Evolutionary conservation across 2,113 vertebrate species (phyloP).

Genomic region (Cryptomyrus ogoouensis): DNA sequence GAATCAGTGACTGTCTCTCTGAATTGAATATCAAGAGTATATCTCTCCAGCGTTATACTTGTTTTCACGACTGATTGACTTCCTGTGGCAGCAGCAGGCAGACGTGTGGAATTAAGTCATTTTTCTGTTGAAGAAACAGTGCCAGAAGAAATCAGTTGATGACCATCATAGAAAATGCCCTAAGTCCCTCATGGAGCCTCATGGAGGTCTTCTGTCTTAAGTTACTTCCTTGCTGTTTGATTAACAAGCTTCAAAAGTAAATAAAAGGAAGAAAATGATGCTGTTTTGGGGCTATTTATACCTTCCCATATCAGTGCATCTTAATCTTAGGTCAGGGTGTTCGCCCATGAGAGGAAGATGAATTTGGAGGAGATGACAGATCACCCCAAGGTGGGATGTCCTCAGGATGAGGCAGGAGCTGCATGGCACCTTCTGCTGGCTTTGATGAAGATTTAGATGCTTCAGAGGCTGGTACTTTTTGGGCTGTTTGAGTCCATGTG

Average conservation of each 20-base stretch:
- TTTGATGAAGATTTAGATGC: background rate
- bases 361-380: background rate
- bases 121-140: background rate
- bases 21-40: background rate
- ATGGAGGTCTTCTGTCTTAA: background rate
- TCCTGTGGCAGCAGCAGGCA: background rate
- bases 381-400: background rate
- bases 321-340: background rate
- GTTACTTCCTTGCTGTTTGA: background rate
- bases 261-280: background rate
- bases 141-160: background rate
- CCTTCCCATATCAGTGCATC: too few relatives aligned
- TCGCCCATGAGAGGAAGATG: background rate
- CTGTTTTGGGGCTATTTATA: background rate
- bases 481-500: background rate
- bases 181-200: background rate
- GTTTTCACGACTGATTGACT: background rate
- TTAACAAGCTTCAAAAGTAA: background rate
- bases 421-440: background rate
- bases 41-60: background rate
- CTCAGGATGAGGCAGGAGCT: background rate
- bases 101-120: background rate
- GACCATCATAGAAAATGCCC: background rate
- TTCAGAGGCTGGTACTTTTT: background rate
- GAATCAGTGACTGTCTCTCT: background rate